Base-by-base conservation (phyloP, 2,113 vertebrate species). In the Delphinus delphis region DNA sequence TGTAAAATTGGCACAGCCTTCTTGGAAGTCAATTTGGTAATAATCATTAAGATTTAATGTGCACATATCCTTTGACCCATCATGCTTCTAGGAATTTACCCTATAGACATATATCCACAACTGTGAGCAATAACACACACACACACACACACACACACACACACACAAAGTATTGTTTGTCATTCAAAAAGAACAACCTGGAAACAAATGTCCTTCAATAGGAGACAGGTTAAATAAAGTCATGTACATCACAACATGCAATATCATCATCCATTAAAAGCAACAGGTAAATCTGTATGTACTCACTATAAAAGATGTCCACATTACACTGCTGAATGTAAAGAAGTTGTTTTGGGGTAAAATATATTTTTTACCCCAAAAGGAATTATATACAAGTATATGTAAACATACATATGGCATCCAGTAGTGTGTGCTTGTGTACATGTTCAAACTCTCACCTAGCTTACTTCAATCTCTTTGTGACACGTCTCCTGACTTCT, bases 381-480 rank as follows among this genome's bases (percentile, higher is more conserved):
- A 88, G 62, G 25, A 77, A 95, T 55, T 90, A 95, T 25, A 89
- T 58, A 65, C 15, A 94, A 41, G 33, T 44, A 93, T 74, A 79
- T 23, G 23, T 90, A 79, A 77, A 79, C 33, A 96, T n/a, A 95
- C 55, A 94, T 6, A 31, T 25, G 38, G 25, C 50, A 89, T 60
- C 12, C 23, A 80, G 12, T 50, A 80, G 84, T 53, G 13, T 47
- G 4, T 83, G 33, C 62, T 21, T 87, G 9, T 77, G 3, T 91
- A 65, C n/a, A 77, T 23, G 6, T 93, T 74, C 76, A 50, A 95
- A 73, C 20, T 81, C 82, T 96, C 67, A 84, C 21, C 33, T 60
- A 93, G 8, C 88, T 31, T 63, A 88, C 0, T 81, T 3, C 25
- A 93, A 70, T 74, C 33, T 44, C 41, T 92, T 90, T 47, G 20